phyloP scores from a whole-genome alignment of 2,888 invertebrate species.

The Oeneis ivallda region DNA sequence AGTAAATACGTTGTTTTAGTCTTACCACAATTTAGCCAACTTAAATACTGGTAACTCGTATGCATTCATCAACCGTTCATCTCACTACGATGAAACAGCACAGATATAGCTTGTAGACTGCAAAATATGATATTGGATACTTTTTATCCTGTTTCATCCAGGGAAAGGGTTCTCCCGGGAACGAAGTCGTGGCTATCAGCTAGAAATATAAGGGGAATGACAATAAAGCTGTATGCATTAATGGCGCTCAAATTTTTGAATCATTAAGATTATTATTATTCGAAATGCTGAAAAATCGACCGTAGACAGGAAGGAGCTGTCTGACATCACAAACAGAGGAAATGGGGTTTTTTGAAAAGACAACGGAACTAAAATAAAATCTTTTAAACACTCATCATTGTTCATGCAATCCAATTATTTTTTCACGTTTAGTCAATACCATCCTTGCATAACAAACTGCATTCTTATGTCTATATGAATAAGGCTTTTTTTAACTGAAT shows the following conservation, averaged over 20 bases:
- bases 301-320: slow-evolving; percentile 39
- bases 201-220: background rate
- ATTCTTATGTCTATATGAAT: background rate
- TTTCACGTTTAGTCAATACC: slow-evolving; percentile 27
- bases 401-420: slow-evolving; percentile 38
- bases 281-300: slow-evolving; percentile 35
- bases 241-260: slow-evolving; percentile 14
- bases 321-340: slow-evolving; percentile 37
- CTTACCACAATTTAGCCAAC: background rate
- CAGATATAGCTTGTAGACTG: too few relatives aligned
- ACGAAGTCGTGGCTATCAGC: too few relatives aligned
- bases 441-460: slow-evolving; percentile 13
- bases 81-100: too few relatives aligned
- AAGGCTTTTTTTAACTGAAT: background rate
- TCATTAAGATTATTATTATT: slow-evolving; percentile 38
- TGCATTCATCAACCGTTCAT: too few relatives aligned
- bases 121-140: too few relatives aligned
- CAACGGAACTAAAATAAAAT: slow-evolving; percentile 39
- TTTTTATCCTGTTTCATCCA: too few relatives aligned
- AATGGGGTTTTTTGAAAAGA: slow-evolving; percentile 41
- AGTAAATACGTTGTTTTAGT: slow-evolving; percentile 1
- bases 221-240: slow-evolving; percentile 6
- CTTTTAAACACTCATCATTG: slow-evolving; percentile 39
- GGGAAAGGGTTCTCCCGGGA: too few relatives aligned
- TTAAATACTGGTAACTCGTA: background rate